Base-by-base conservation (phyloP, 2,797 vertebrate species). In the Helarctos malayanus region DNA sequence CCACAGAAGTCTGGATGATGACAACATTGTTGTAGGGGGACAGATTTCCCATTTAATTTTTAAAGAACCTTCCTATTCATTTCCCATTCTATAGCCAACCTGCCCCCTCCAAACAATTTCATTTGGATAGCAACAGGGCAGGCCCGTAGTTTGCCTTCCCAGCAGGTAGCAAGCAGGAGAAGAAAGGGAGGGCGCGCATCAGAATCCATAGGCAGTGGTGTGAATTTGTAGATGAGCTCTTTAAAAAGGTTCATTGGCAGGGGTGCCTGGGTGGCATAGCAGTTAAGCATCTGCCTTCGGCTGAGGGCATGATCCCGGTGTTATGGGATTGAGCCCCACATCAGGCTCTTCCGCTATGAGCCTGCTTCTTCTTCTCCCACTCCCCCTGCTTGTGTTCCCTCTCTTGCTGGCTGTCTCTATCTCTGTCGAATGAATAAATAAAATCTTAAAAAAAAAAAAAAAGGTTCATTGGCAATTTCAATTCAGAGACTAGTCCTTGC, bases 31-130 rank as follows among this genome's bases (percentile, higher is more conserved):
- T 82, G 25, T 45, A 18, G 41, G 23, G 61, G 15, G 52, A 23
- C 14, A 84, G 80, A 89, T 68, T 57, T 84, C 35, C n/a, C 78
- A 54, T 61, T 79, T 76, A n/a, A 80, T 59, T 41, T 85, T 68
- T 94, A 61, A 65, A 59, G 71, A 80, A 59, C n/a, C 38, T 84
- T 91, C 27, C 14, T n/a, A 3, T 49, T 52, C 87, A 52, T 52
- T 76, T 93, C 21, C 35, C 52, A 14, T 90, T 45, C 57, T 32
- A 49, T 76, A 63, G 91, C 35, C 23, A 49, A 54, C 19, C n/a
- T 2, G 92, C 61, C 10, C 84, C 57, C 38, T 91, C 21, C 59
- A 79, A 92, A 81, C 21, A 9, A 6, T 65, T n/a, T 7, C 49
- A 71, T 35, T 68, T 73, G 61, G 41, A 27, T 84, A 65, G 82